Percentiles rank a stretch among this genome's conserved stretches.
These are phyloP conservation scores for Falco berigora DNA, from an alignment of 2,797 vertebrate genomes.

Conservation along the genomic window DNA sequence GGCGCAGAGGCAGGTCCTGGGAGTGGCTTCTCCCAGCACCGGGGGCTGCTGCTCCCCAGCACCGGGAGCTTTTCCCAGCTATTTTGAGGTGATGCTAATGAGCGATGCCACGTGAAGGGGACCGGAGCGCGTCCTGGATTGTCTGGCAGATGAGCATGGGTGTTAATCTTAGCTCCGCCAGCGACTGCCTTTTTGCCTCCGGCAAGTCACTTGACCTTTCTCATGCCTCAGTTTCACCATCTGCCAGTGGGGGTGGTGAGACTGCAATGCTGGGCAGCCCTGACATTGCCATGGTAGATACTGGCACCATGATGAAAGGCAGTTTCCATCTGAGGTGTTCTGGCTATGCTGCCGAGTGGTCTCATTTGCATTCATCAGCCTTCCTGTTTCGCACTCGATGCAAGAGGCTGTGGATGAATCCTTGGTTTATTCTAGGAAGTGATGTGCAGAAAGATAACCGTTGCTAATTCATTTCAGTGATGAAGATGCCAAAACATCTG, in stretches of 20 bases:
- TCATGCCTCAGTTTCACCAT: background rate
- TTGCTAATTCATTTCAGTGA: background rate
- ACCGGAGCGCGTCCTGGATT: background rate
- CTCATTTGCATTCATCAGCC: background rate
- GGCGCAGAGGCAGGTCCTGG: slow-evolving; percentile 46
- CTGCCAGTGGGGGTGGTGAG: background rate
- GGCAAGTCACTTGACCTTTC: background rate
- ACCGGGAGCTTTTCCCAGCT: background rate
- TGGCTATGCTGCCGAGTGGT: fast-evolving
- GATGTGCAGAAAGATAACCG: slow-evolving; percentile 16
- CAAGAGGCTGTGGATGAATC: background rate
- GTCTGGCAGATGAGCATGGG: background rate
- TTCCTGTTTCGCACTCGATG: fast-evolving
- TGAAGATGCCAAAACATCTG: background rate
- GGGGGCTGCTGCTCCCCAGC: slow-evolving; percentile 2
- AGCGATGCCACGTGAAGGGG: background rate
- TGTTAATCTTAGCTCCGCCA: background rate
- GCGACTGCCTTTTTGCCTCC: background rate
- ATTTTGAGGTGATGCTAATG: background rate
- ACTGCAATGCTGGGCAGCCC: background rate
- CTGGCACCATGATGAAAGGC: background rate
- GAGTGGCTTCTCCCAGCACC: slow-evolving; percentile 37
- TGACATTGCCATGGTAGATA: background rate
- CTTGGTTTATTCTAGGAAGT: background rate
- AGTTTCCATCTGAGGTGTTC: background rate